Evolutionary conservation across 1,140 invertebrate genomes (phyloP).

Genomic region (Laodelphax striatellus): DNA sequence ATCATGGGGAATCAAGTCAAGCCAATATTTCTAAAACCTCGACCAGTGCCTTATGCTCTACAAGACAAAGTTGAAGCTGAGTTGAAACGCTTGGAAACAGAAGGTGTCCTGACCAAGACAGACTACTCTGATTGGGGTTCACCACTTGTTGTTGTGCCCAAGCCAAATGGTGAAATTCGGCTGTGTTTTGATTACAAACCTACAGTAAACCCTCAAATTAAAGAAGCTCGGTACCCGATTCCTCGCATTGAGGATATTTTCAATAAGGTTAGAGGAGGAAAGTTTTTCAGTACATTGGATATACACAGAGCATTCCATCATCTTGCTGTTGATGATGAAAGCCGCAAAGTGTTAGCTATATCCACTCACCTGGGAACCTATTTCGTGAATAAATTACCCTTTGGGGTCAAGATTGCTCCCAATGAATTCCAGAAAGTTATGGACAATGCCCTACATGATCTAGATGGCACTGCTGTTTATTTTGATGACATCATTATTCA

Average conservation of each 20-base stretch:
- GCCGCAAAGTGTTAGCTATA: too few relatives aligned
- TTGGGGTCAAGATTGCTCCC: constrained; percentile 16
- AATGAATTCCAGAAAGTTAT: constrained; percentile 37
- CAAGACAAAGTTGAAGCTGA: constrained; percentile 28
- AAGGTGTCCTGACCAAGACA: constrained; percentile 22
- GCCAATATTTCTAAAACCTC: constrained; percentile 28
- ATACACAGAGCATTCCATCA: too few relatives aligned
- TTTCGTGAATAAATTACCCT: too few relatives aligned
- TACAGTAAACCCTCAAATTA: too few relatives aligned
- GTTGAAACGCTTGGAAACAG: constrained; percentile 19
- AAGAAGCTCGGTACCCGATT: too few relatives aligned
- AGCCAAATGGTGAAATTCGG: constrained; percentile 28
- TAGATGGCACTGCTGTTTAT: constrained; percentile 22
- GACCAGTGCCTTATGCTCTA: constrained; percentile 31
- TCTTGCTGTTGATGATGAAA: too few relatives aligned
- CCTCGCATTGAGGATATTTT: too few relatives aligned
- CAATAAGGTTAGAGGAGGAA: too few relatives aligned
- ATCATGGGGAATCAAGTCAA: background rate
- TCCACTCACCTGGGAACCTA: too few relatives aligned
- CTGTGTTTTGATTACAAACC: constrained; percentile 32
- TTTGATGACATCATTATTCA: constrained; percentile 25
- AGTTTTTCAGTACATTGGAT: too few relatives aligned
- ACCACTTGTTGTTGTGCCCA: constrained; percentile 31
- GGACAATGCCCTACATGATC: constrained; percentile 27
- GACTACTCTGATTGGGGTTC: constrained; percentile 31